Evolutionary conservation across 2,888 invertebrate species (phyloP).

Genomic region (Mythimna ferrago): DNA sequence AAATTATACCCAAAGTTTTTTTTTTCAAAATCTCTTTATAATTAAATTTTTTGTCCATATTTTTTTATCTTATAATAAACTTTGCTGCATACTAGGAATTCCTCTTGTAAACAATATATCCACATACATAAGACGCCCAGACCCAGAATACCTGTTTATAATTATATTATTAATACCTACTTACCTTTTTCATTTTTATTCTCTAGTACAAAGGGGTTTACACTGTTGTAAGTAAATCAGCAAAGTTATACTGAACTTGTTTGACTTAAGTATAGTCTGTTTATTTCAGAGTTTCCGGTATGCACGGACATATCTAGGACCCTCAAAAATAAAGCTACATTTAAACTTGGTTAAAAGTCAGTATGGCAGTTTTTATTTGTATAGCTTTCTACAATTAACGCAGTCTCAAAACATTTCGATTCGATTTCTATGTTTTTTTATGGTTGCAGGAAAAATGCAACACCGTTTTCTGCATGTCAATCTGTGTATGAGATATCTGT

Average conservation of each 20-base stretch:
- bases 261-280: neutral
- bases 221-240: slow-evolving; percentile 7
- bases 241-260: slow-evolving; percentile 10
- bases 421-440: too few relatives aligned
- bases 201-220: neutral
- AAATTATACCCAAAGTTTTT: slow-evolving; percentile 1
- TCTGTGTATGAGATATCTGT: slow-evolving; percentile 14
- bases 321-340: neutral
- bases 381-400: too few relatives aligned
- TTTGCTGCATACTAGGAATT: too few relatives aligned
- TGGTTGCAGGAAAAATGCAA: neutral
- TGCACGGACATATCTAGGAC: neutral
- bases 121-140: too few relatives aligned
- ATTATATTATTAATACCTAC: slow-evolving; percentile 8
- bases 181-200: slow-evolving; percentile 16
- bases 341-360: too few relatives aligned
- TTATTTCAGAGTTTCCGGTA: neutral
- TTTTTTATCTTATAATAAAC: too few relatives aligned
- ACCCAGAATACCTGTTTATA: too few relatives aligned
- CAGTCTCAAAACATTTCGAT: too few relatives aligned
- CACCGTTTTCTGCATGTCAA: slow-evolving; percentile 4
- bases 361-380: neutral
- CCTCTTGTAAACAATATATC: too few relatives aligned
- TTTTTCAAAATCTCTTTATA: slow-evolving; percentile 5
- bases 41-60: slow-evolving; percentile 1